Base-by-base conservation (phyloP, 1,140 invertebrate genomes). In the Lasioglossum baleicum region DNA sequence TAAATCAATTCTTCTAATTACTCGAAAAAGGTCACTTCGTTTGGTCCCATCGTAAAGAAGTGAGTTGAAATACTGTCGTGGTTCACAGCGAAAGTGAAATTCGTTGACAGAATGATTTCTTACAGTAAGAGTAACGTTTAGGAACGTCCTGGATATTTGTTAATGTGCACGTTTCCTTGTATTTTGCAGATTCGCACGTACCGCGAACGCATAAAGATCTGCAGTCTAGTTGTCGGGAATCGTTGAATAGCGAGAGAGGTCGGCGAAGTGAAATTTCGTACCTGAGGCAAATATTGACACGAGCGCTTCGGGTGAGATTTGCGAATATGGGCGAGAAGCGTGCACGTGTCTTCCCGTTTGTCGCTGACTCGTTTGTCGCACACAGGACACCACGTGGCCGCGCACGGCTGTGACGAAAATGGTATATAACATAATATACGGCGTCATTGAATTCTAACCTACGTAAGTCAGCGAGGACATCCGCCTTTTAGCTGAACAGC, bases 281-380 rank as follows among this genome's bases (percentile, higher is more conserved):
- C 78, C 58, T 72, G 73, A 69, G 53, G 40, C 17, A 66, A 66
- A 53, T 44, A 60, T 64, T 79, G 63, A 17, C 15, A 17, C n/a
- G 61, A 61, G 11, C 35, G 61, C 56, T 82, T 78, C 0, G 65
- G 76, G 63, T 87, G 75, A 67, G 53, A 76, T 66, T 80, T 82
- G 68, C 73, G 76, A 60, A 87, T 78, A 31, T 81, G 82, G 7
- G 17, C 53, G 40, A 88, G 77, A 7, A 86, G 73, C 48, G 51
- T 60, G 13, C 61, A 67, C 17, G 77, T 86, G 42, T 84, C 77
- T 75, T 40, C 80, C 73, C 75, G 80, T 22, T 81, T 78, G 20
- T 80, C 51, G 66, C 82, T 87, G 31, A 88, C 77, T 67, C 79
- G 70, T 73, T 86, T 84, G 58, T 88, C 84, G 61, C 82, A 86